Percentiles rank a stretch among this genome's conserved stretches.
Conservation (phyloP, 2,113 vertebrate genomes). For the Promerops cafer region DNA sequence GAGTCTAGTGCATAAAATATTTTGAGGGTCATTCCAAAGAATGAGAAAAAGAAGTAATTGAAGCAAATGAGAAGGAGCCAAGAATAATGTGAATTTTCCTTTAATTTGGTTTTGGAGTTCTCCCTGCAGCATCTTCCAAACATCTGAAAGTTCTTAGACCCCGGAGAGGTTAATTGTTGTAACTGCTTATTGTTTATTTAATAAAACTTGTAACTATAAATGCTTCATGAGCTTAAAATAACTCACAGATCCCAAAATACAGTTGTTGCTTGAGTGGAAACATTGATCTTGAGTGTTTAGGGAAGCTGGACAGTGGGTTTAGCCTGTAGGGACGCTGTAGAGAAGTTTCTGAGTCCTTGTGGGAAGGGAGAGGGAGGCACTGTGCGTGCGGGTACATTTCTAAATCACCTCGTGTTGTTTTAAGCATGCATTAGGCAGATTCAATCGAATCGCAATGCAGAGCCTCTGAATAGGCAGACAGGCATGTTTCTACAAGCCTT, state of each 20-base stretch:
- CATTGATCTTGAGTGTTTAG: neutral
- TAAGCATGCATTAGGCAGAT: neutral
- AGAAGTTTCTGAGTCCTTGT: neutral
- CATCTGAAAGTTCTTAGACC: neutral
- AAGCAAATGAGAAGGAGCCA: neutral
- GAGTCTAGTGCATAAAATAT: neutral
- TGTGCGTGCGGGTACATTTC: neutral
- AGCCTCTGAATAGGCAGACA: neutral
- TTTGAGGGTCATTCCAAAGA: neutral
- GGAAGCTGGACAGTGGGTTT: neutral
- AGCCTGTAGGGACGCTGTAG: neutral
- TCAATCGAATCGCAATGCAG: neutral
- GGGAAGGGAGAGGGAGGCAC: neutral
- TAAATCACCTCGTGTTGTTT: neutral
- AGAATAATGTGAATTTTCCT: neutral
- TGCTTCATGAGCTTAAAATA: neutral
- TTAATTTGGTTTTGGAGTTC: neutral
- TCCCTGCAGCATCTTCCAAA: neutral
- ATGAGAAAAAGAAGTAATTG: neutral
- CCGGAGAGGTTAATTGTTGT: neutral
- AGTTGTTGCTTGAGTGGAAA: neutral
- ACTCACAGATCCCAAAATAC: neutral
- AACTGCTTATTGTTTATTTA: neutral
- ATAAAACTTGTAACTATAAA: neutral
- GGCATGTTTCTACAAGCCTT: neutral